phyloP scores from a whole-genome alignment of 1,140 invertebrate species.

The Polyergus mexicanus region DNA sequence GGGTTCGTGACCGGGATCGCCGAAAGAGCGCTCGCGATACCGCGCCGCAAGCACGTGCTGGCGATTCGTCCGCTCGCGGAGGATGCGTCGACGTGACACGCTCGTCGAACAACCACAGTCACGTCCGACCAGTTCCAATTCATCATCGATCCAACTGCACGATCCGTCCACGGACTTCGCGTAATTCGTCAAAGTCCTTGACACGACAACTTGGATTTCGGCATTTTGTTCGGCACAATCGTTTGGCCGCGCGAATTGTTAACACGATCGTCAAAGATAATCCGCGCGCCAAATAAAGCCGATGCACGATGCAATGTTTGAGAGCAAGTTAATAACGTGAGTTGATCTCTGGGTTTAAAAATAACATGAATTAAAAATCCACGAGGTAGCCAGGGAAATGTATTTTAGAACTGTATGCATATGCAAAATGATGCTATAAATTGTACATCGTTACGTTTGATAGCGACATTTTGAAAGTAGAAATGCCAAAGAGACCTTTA shows the following conservation, averaged over 20 bases:
- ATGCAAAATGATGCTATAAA: background rate
- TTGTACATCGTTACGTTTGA: background rate
- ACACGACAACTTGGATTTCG: background rate
- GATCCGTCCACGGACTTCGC: background rate
- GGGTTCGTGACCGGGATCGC: constrained; percentile 50
- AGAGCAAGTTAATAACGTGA: background rate
- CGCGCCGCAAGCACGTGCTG: constrained; percentile 24
- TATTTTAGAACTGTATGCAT: background rate
- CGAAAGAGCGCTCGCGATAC: background rate
- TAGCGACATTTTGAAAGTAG: background rate
- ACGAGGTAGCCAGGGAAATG: background rate
- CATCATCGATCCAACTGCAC: constrained; percentile 1
- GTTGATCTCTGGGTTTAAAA: background rate
- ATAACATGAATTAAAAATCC: background rate
- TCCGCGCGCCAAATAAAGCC: background rate
- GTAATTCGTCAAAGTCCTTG: constrained; percentile 22
- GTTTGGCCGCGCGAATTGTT: background rate
- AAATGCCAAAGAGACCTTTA: background rate
- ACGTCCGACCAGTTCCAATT: constrained; percentile 18
- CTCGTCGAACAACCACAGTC: background rate
- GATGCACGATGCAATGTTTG: background rate
- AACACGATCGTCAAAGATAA: constrained; percentile 16
- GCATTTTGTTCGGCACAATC: constrained; percentile 14
- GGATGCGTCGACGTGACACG: constrained; percentile 28
- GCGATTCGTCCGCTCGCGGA: constrained; percentile 36